These are phyloP conservation scores for Chloropsis hardwickii DNA, from an alignment of 2,113 vertebrate genomes.

Conservation along the genomic window DNA sequence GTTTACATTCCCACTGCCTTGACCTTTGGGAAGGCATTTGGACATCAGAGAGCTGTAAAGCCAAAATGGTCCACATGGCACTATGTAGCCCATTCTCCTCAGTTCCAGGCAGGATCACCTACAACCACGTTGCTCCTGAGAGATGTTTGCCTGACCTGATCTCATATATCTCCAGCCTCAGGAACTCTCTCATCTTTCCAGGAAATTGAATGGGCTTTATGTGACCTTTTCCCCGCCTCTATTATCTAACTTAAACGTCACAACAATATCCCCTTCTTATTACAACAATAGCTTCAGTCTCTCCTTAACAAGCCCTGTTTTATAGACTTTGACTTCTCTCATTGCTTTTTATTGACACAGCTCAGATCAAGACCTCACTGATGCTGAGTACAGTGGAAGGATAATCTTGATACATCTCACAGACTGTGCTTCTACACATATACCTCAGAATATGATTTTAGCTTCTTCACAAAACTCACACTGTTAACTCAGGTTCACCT, in stretches of 20 bases:
- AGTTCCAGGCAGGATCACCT: neutral
- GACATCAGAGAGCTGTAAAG: neutral
- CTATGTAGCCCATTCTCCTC: neutral
- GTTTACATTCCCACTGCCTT: neutral
- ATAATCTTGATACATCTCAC: neutral
- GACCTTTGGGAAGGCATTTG: neutral
- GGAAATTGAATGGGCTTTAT: neutral
- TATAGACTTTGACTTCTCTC: neutral
- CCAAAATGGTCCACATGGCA: neutral
- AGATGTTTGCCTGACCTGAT: neutral
- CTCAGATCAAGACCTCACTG: neutral
- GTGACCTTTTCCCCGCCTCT: fast-evolving
- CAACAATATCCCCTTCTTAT: neutral
- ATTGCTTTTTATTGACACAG: neutral
- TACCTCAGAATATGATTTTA: neutral
- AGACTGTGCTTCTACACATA: neutral
- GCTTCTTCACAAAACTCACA: neutral
- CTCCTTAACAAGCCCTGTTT: neutral
- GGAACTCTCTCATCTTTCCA: neutral
- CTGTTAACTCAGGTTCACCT: neutral
- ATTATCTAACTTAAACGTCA: neutral
- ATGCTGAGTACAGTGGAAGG: neutral
- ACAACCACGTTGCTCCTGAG: neutral
- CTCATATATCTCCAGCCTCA: neutral
- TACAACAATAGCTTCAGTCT: neutral